Evolutionary conservation across 1,140 invertebrate species (phyloP), one percentile per base, ranked within the genome.

Genomic region (Scylla paramamosain): DNA sequence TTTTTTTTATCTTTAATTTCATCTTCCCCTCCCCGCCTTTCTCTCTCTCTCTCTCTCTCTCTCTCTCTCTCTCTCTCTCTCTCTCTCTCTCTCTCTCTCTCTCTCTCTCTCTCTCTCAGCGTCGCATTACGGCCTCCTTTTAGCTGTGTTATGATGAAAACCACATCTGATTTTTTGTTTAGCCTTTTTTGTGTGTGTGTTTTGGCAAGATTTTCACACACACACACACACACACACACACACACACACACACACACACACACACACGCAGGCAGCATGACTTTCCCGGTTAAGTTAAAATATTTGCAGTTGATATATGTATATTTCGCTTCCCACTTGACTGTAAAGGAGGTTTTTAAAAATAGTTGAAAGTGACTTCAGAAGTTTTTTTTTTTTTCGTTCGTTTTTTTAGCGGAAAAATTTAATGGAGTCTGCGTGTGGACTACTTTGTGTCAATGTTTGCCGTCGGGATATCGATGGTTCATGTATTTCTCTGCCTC

Each of bases 201-300:
- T 12, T 39, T 39, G 39, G 39, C 39, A 39, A 6, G 39, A 1
- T 59, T 59, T 59, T 59, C 67, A 77, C 67, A 77, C 67, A 77
- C 67, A 77, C 67, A 77, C 67, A 77, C 67, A 77, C 67, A 77
- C 67, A 77, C 67, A 77, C 67, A 77, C 67, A 77, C 67, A 77
- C 67, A 77, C 67, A 77, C 67, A 77, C 67, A 77, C 67, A 77
- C 67, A 77, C 67, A 77, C 67, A 77, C 67, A 77, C 67, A 77
- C 67, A 77, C 67, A 77, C 67, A 77, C 67, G n/a, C 67, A 77
- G 7, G n/a, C 67, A 77, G 7, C 20, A 77, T 77, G 20, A n/a
- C 20, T 77, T 77, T 77, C 67, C 20, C 25, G 20, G 67, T 39
- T 39, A 39, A 39, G n/a, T 77, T 77, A 20, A n/a, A 77, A 77